Evolutionary conservation across 2,797 vertebrate species (phyloP), one percentile per base, ranked within the genome.

Genomic region (Melanotaenia maccullochi): DNA sequence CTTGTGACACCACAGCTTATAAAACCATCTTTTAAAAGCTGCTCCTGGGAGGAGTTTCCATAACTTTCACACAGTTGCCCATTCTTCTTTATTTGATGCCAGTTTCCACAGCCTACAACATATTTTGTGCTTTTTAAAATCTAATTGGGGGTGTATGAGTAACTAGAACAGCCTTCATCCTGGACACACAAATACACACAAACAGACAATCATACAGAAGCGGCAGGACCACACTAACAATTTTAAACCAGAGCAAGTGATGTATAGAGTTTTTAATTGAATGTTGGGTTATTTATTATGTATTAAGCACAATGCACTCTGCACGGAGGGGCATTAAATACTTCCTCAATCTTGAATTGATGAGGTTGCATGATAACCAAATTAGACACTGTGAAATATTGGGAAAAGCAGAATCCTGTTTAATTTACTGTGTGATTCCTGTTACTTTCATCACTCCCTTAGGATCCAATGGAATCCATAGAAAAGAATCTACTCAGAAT

Each of bases 191-290:
- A 54, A 65, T 44, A 7, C 66, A 68, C 57, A 36, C 67, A 51
- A 9, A 13, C 62, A 22, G 33, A 54, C 62, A 76, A 77, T 78
- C 80, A 81, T 64, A 80, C 63, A 59, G 67, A 78, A 40, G 49
- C 73, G 64, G 42, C 25, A 22, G 74, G 75, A 75, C 59, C 69
- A 72, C 59, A 54, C 59, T 79, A 82, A 86, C 68, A 71, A 84
- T 65, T 81, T 85, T 82, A 83, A 84, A 88, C 60, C 59, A 78
- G 68, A 81, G 68, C 63, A 52, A 13, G 68, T 84, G 81, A 92
- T 85, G 71, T 80, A 87, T 86, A 78, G 75, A 84, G 76, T 84
- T 81, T 85, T 81, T 79, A 84, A 89, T 89, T 90, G 73, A 90
- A 92, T 85, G 78, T 76, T 65, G 72, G 72, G 76, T 88, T 83